Evolutionary conservation across 2,888 invertebrate genomes (phyloP).

Genomic region (Scaptomyza cyrtandrae): DNA sequence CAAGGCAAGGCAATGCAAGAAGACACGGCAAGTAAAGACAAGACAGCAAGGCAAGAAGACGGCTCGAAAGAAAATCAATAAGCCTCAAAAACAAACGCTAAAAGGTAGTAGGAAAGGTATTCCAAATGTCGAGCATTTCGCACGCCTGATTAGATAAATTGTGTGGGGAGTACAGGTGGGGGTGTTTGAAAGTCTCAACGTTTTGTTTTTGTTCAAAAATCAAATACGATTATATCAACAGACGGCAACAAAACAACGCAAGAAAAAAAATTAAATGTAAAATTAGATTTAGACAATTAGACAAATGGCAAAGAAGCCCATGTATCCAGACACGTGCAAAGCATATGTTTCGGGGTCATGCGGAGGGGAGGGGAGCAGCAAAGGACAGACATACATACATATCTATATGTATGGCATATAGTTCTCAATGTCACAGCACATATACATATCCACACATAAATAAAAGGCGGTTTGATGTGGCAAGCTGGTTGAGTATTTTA

Average conservation of each 20-base stretch:
- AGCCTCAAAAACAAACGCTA: slow-evolving; percentile 55
- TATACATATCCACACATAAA: slow-evolving; percentile 6
- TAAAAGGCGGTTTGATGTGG: slow-evolving; percentile 36
- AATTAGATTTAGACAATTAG: slow-evolving; percentile 76
- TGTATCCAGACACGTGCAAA: slow-evolving; percentile 50
- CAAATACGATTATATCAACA: slow-evolving; percentile 55
- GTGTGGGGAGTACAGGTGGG: background rate
- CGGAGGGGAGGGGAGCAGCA: background rate
- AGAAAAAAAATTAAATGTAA: slow-evolving; percentile 51
- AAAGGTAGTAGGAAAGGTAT: slow-evolving; percentile 32
- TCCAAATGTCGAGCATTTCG: slow-evolving; percentile 62
- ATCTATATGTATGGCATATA: slow-evolving; percentile 23
- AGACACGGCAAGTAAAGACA: slow-evolving; percentile 5
- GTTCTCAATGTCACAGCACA: slow-evolving; percentile 66
- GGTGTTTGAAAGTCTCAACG: background rate
- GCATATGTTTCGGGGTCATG: slow-evolving; percentile 27
- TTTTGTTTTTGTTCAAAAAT: slow-evolving; percentile 28
- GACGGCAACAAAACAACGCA: slow-evolving; percentile 20
- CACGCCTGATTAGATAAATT: slow-evolving; percentile 72
- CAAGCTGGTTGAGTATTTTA: slow-evolving; percentile 72
- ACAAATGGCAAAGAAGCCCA: slow-evolving; percentile 59
- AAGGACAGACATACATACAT: slow-evolving; percentile 4
- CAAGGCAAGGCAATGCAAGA: slow-evolving; percentile 2
- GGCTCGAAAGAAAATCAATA: slow-evolving; percentile 66
- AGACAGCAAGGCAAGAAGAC: slow-evolving; percentile 15